Evolutionary conservation across 2,888 invertebrate species (phyloP), one percentile per base, ranked within the genome.

Genomic region (Bombylius major): DNA sequence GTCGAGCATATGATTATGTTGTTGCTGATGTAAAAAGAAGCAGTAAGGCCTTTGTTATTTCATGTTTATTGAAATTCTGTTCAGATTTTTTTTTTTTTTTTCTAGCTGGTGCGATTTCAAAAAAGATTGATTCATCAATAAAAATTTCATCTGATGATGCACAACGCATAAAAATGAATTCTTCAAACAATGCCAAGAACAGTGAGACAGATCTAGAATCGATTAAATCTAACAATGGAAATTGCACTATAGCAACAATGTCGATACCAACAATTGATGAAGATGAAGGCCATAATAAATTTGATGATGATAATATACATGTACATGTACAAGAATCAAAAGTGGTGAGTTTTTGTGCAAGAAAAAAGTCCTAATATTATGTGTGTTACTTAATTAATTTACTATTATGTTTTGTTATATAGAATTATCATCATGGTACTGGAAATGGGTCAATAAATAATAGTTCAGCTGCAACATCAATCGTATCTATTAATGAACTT

Each of bases 121-220:
- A 80, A 65, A 82, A 82, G 50, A 79, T 81, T 12, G 76, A 79
- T 39, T 79, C 81, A 36, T 81, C 82, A 39, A 82, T 81, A 46
- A 45, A 14, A 4, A 45, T 23, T n/a, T 14, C 49, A 59, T 68
- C 83, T 50, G 79, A 80, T 4, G 84, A 85, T 58, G 78, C 83
- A 0, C 87, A 87, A 67, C 76, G 83, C 51, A 80, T 86, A 63
- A 82, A 82, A 72, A 81, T 86, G 3, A 84, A 84, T n/a, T 39
- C 39, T 1, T 23, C 50, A 9, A 39, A 39, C 9, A 39, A 9
- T 39, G 11, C 6, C 6, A 39, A 45, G 64, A 78, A 89, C 0
- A 82, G 34, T n/a, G 47, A 3, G 81, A 80, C 86, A 0, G 85
- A 86, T 66, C 82, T 87, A 44, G 86, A 87, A 64, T 80, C 83